Evolutionary conservation across 2,888 invertebrate genomes (phyloP).

Genomic region (Timema cristinae): DNA sequence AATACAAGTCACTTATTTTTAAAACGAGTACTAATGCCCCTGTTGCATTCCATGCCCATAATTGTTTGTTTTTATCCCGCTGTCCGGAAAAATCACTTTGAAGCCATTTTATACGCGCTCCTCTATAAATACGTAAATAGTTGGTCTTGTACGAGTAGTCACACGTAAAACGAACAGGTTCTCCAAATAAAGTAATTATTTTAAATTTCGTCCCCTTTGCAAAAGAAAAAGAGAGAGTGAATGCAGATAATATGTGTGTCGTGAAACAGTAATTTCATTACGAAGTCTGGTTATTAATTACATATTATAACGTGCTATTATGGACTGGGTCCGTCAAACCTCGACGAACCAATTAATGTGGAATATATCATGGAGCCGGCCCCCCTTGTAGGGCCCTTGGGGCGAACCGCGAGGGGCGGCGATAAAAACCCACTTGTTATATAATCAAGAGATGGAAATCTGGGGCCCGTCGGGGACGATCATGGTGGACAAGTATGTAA

Average conservation of each 20-base stretch:
- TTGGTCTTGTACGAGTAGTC: neutral
- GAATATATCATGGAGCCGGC: too few relatives aligned
- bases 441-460: too few relatives aligned
- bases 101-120: slow-evolving; percentile 10
- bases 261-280: slow-evolving; percentile 7
- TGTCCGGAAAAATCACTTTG: slow-evolving; percentile 11
- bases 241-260: too few relatives aligned
- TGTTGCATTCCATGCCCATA: neutral
- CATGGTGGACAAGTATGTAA: too few relatives aligned
- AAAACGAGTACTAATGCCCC: too few relatives aligned
- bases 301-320: slow-evolving; percentile 16
- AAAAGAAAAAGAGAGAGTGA: too few relatives aligned
- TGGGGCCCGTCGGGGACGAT: too few relatives aligned
- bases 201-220: neutral
- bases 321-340: neutral
- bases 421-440: too few relatives aligned
- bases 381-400: too few relatives aligned
- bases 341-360: too few relatives aligned
- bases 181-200: slow-evolving; percentile 14
- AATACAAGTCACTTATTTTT: too few relatives aligned
- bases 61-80: neutral
- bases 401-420: too few relatives aligned
- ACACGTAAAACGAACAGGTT: slow-evolving; percentile 8
- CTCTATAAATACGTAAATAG: slow-evolving; percentile 14
- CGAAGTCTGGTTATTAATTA: slow-evolving; percentile 10